Evolutionary conservation across 2,888 invertebrate genomes (phyloP).

Genomic region (Calameuta idolon): DNA sequence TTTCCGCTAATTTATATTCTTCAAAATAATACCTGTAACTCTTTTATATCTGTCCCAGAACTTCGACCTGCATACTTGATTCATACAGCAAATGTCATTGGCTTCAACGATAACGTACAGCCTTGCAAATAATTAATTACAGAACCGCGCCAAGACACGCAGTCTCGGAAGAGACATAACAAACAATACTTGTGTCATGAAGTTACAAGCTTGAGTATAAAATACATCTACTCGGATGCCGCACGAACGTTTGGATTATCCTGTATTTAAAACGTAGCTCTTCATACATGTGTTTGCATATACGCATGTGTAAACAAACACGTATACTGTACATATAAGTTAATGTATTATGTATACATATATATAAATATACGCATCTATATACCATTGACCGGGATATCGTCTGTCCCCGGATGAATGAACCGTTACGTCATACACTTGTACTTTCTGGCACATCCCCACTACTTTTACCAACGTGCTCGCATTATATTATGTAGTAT

Average conservation of each 20-base stretch:
- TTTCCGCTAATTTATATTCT: too few relatives aligned
- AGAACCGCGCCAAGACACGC: background rate
- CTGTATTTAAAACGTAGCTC: background rate
- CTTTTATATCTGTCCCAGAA: too few relatives aligned
- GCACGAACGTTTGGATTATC: background rate
- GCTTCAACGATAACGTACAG: too few relatives aligned
- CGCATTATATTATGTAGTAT: constrained; percentile 51
- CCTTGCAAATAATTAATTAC: too few relatives aligned
- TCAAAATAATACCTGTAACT: too few relatives aligned
- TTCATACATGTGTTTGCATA: background rate
- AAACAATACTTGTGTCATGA: background rate
- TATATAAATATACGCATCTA: constrained; percentile 35
- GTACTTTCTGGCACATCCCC: constrained; percentile 54
- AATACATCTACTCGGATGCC: background rate
- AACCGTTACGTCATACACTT: constrained; percentile 65
- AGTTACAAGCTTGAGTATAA: background rate
- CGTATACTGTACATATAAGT: constrained; percentile 16
- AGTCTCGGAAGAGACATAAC: background rate
- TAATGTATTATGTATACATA: constrained; percentile 14
- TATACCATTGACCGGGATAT: constrained; percentile 64
- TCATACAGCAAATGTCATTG: too few relatives aligned
- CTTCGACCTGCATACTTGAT: too few relatives aligned
- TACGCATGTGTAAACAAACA: constrained; percentile 1
- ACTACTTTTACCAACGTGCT: constrained; percentile 43
- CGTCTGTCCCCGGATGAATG: constrained; percentile 65